Conservation (phyloP, 30 jellyfish, hydroid and myxozoan genomes). For the Aurelia sp. region DNA sequence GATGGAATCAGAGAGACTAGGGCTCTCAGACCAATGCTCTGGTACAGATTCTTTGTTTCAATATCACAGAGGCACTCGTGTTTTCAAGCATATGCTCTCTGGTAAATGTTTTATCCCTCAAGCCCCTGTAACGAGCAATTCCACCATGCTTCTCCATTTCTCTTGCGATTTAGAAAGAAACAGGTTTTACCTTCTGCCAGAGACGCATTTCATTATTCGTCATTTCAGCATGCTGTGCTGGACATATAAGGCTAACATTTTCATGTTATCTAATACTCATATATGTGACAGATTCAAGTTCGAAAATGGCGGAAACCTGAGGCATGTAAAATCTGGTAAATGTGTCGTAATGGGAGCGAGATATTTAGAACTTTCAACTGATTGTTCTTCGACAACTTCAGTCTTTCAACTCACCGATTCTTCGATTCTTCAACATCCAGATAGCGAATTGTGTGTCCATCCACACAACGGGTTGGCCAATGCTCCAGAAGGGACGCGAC, state of each 20-base stretch:
- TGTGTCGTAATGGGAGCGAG: slow-evolving; percentile 2
- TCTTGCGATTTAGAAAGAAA: background rate
- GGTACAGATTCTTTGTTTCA: slow-evolving; percentile 50
- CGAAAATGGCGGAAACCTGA: slow-evolving; percentile 9
- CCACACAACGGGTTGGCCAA: background rate
- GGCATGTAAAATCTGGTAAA: slow-evolving; percentile 35
- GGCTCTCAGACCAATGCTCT: slow-evolving; percentile 26
- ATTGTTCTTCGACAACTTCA: slow-evolving; percentile 33
- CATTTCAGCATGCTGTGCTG: slow-evolving; percentile 51
- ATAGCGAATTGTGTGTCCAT: background rate
- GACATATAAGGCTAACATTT: background rate
- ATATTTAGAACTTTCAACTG: background rate
- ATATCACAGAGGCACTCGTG: background rate
- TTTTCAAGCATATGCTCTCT: slow-evolving; percentile 25
- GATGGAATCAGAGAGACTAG: slow-evolving; percentile 3
- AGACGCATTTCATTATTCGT: slow-evolving; percentile 25
- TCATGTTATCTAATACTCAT: slow-evolving; percentile 3
- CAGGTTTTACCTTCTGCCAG: slow-evolving; percentile 26
- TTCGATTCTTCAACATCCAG: background rate
- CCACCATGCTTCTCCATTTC: background rate
- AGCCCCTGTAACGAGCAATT: background rate
- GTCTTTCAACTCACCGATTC: background rate
- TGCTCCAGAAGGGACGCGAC: background rate
- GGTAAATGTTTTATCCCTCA: slow-evolving; percentile 16
- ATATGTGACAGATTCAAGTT: slow-evolving; percentile 49